A percentile compares a stretch with the other conserved stretches of the same genome.
These are phyloP conservation scores for Heliconius aoede DNA, from an alignment of 2,888 invertebrate genomes.

Conservation along the genomic window DNA sequence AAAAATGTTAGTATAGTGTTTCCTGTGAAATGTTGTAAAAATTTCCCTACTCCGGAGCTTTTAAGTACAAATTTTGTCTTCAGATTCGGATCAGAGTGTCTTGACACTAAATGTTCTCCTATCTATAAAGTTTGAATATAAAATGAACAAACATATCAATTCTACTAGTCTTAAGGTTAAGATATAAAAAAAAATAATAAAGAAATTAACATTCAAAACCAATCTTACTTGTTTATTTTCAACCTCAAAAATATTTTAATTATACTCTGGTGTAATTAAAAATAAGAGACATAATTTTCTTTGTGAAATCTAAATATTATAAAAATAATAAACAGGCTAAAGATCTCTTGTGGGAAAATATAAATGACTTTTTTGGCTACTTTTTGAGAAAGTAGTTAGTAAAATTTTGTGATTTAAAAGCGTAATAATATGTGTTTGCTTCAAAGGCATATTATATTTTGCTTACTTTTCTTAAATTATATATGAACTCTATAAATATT, in stretches of 20 bases:
- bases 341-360: neutral
- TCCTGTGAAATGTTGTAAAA: no score
- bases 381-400: neutral
- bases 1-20: no score
- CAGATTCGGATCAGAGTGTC: no score
- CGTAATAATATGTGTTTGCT: no score
- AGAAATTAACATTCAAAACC: neutral
- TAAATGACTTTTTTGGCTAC: neutral
- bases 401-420: no score
- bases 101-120: neutral
- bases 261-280: neutral
- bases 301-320: neutral
- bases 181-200: neutral
- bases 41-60: no score
- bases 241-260: neutral
- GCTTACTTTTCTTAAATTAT: no score
- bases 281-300: neutral
- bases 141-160: neutral
- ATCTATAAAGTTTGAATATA: neutral
- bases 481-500: no score
- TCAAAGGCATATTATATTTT: no score
- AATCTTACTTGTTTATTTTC: neutral
- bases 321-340: neutral
- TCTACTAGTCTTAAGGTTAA: constrained; percentile 7
- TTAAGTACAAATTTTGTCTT: no score